Evolutionary conservation across 2,888 invertebrate genomes (phyloP), one percentile per base, ranked within the genome.

Genomic region (Heliconius ethilla): DNA sequence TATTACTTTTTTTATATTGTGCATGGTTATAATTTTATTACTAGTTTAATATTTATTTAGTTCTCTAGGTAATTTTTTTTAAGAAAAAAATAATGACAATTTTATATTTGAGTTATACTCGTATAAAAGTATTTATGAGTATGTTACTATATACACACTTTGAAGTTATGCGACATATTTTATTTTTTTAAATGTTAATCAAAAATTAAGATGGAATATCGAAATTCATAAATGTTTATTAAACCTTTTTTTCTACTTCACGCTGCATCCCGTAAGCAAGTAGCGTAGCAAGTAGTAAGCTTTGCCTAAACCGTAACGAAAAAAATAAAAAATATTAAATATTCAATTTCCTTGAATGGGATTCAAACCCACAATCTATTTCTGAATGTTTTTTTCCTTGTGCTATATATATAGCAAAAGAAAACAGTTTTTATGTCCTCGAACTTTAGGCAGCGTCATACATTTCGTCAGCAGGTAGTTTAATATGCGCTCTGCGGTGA

Each of bases 401-500:
- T 27, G 63, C 7, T 25, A 63, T 63, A 63, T 25, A 63, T 63
- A 63, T 25, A 13, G 25, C 15, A 1, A 11, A 37, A 37, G 27
- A 37, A 63, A 18, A 63, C 15, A 10, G 10, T 74, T 63, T 73
- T 37, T 18, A 67, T 77, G 66, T 77, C 13, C 66, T 22, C 72
- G 29, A 27, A 18, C 65, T 55, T 72, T 65, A 72, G 51, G 51
- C 33, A 73, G 72, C 33, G 7, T 40, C 75, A 18, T 51, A 51
- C 22, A 79, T 74, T 79, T 70, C 70, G 74, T 75, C 77, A 75
- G 75, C 70, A 55, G n/a, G 75, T 67, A 72, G 70, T 76, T 66
- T 79, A 78, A 76, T 78, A 76, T 81, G 78, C 62, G 81, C 76
- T 74, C 65, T 81, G 79, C 75, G 79, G 81, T 81, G 40, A 78